Evolutionary conservation across 2,888 invertebrate species (phyloP).

Genomic region (Stenolophus ochropezus): DNA sequence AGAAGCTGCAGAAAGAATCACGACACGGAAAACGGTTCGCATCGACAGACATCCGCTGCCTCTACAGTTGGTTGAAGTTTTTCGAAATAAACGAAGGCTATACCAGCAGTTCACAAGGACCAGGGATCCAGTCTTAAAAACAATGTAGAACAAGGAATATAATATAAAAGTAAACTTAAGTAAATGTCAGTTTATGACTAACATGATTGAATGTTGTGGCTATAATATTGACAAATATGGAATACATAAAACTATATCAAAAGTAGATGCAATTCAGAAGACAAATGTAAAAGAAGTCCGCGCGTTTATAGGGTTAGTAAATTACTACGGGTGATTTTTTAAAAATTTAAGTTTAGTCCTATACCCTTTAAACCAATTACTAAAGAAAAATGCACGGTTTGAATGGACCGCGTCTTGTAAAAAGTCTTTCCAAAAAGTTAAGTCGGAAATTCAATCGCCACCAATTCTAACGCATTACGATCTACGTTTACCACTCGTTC

Average conservation of each 20-base stretch:
- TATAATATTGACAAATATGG: conserved; percentile 67
- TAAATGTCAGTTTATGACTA: conserved; percentile 66
- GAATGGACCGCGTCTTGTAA: not conserved
- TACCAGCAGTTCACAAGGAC: no score
- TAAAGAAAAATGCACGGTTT: not conserved
- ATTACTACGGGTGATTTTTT: not conserved
- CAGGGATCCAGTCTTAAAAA: no score
- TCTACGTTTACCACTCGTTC: conserved; percentile 62
- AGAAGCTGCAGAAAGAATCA: no score
- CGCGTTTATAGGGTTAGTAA: not conserved
- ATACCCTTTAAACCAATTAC: not conserved
- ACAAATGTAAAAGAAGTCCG: not conserved
- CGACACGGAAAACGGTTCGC: no score
- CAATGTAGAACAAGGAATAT: no score
- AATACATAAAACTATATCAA: conserved; percentile 65
- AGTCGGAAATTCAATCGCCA: not conserved
- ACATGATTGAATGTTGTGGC: conserved; percentile 66
- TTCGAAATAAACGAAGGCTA: no score
- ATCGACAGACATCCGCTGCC: no score
- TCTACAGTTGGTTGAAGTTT: no score
- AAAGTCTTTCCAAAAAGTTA: not conserved
- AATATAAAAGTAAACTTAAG: conserved; percentile 65
- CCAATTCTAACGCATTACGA: not conserved
- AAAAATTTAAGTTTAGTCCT: not conserved
- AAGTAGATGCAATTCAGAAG: no score